phyloP scores from a whole-genome alignment of 2,888 invertebrate genomes.

The Pocota personata region DNA sequence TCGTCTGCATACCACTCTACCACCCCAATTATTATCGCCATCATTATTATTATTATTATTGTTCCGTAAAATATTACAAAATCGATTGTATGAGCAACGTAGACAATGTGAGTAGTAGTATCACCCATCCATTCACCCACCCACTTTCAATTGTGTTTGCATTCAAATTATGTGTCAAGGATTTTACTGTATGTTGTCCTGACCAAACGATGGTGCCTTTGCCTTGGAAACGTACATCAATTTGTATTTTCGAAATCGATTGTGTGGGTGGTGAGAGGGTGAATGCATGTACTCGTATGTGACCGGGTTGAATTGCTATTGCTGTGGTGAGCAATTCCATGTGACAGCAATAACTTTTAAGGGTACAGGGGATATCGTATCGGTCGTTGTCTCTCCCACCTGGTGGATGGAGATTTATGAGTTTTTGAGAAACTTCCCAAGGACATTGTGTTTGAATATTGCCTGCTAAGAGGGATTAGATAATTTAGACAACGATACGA shows the following conservation, averaged over 20 bases:
- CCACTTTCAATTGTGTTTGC: constrained; percentile 33
- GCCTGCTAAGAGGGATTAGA: constrained; percentile 23
- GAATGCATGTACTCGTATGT: no score
- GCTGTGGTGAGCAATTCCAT: constrained; percentile 19
- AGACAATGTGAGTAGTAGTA: constrained; percentile 22
- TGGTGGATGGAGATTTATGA: constrained; percentile 19
- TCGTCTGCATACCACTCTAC: background rate
- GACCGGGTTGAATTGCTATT: background rate
- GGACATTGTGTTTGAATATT: constrained; percentile 13
- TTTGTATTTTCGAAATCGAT: constrained; percentile 41
- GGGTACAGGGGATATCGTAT: background rate
- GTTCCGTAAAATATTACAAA: constrained; percentile 62
- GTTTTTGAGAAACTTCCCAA: constrained; percentile 25
- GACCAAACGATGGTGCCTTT: constrained; percentile 1
- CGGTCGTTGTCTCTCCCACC: background rate
- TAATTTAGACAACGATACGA: constrained; percentile 17
- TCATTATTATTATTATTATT: constrained; percentile 63
- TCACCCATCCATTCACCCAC: background rate
- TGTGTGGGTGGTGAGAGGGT: background rate
- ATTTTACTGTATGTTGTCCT: constrained; percentile 28
- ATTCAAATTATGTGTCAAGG: constrained; percentile 61
- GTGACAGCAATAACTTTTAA: constrained; percentile 42
- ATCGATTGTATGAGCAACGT: constrained; percentile 57
- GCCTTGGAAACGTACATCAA: constrained; percentile 26
- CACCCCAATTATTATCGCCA: constrained; percentile 51